phyloP scores from a whole-genome alignment of 1,140 invertebrate species.

The Drosophila burlai region DNA sequence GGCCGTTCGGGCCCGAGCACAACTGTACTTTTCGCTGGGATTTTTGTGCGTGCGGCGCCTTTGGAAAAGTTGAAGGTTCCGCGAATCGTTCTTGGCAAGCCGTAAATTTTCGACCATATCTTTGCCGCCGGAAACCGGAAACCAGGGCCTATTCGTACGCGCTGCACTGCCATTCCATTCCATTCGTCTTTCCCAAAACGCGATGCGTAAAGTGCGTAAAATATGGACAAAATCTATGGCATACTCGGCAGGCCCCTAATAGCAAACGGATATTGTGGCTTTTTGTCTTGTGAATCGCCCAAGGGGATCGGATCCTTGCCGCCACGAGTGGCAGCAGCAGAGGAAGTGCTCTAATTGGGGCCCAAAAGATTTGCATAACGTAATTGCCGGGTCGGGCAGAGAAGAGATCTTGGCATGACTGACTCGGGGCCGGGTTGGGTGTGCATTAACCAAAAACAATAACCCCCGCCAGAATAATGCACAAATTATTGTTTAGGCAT shows the following conservation, averaged over 20 bases:
- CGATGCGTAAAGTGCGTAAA: constrained; percentile 66
- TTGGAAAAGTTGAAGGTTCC: constrained; percentile 61
- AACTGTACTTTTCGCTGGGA: constrained; percentile 64
- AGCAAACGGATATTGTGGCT: constrained; percentile 79
- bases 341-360: constrained; percentile 70
- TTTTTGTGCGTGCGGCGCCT: constrained; percentile 59
- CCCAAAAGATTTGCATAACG: constrained; percentile 66
- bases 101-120: constrained; percentile 71
- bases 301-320: constrained; percentile 1
- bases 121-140: constrained; percentile 68
- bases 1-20: constrained; percentile 28
- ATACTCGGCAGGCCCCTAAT: constrained; percentile 50
- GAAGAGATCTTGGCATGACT: constrained; percentile 48
- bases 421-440: constrained; percentile 22
- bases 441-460: constrained; percentile 82
- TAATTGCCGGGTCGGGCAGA: constrained; percentile 52
- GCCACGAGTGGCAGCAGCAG: background rate
- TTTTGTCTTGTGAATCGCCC: constrained; percentile 59
- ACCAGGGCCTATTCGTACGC: constrained; percentile 75
- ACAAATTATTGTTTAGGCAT: constrained; percentile 82
- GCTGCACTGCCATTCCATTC: constrained; percentile 29
- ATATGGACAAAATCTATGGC: constrained; percentile 62
- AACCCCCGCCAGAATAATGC: constrained; percentile 69
- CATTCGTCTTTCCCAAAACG: constrained; percentile 56
- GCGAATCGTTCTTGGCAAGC: constrained; percentile 16